Evolutionary conservation across 1,140 invertebrate genomes (phyloP).

Genomic region (Choristoneura fumiferana): DNA sequence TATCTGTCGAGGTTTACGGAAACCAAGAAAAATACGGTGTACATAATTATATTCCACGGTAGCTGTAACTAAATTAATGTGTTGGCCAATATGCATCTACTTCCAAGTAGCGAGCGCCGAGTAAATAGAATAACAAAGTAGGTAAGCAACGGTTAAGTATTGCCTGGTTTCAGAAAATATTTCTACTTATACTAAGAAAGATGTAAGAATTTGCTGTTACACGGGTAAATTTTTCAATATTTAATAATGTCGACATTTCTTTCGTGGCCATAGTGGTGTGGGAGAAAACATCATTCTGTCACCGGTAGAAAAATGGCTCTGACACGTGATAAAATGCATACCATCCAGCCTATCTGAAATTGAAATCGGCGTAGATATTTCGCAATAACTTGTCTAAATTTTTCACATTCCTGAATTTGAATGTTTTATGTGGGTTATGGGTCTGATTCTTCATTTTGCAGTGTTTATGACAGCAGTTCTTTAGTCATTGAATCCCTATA

Average conservation of each 20-base stretch:
- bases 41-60: too few relatives aligned
- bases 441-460: too few relatives aligned
- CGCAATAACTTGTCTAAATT: neutral
- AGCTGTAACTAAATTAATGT: too few relatives aligned
- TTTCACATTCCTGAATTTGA: too few relatives aligned
- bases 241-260: neutral
- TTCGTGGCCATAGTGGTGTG: neutral
- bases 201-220: neutral
- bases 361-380: conserved; percentile 1
- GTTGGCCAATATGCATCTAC: too few relatives aligned
- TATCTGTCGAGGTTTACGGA: too few relatives aligned
- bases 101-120: too few relatives aligned
- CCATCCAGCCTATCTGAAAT: conserved; percentile 3
- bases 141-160: neutral
- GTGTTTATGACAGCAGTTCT: too few relatives aligned
- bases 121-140: too few relatives aligned
- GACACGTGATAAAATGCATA: neutral
- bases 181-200: neutral
- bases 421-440: too few relatives aligned
- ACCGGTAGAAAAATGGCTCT: neutral
- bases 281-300: neutral
- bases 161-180: neutral
- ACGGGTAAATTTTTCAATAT: neutral
- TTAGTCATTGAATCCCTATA: too few relatives aligned
- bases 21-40: too few relatives aligned